Conservation (phyloP, 2,113 vertebrate genomes). For the Capreolus pygargus region DNA sequence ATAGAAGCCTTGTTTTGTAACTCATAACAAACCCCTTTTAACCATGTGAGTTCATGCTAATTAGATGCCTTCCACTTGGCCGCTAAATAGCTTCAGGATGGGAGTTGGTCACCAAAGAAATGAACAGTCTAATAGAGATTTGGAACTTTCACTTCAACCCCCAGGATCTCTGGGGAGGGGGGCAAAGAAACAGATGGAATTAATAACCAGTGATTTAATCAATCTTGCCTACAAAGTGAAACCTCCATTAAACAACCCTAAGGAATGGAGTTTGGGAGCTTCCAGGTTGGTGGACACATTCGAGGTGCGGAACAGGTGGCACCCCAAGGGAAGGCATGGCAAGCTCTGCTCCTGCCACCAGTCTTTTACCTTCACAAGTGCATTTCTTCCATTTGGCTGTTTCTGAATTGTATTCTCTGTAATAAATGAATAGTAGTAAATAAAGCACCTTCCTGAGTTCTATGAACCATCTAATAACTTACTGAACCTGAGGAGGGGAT, state of each 20-base stretch:
- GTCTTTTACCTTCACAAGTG: not conserved
- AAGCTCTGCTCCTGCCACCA: not conserved
- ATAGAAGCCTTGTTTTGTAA: not conserved
- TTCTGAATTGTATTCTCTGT: not conserved
- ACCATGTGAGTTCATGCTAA: not conserved
- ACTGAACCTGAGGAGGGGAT: not conserved
- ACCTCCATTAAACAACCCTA: not conserved
- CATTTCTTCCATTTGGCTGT: not conserved
- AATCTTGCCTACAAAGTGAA: not conserved
- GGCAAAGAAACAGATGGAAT: not conserved
- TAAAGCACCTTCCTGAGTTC: not conserved
- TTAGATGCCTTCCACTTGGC: not conserved
- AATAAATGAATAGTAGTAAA: not conserved
- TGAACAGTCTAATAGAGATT: not conserved
- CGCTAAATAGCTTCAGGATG: not conserved
- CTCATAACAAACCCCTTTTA: not conserved
- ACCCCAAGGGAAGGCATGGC: not conserved
- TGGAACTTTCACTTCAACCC: not conserved
- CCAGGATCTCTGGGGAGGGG: not conserved
- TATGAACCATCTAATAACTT: not conserved
- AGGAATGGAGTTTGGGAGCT: not conserved
- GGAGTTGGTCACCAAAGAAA: not conserved
- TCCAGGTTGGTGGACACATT: not conserved
- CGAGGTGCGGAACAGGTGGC: accelerated
- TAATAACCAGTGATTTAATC: not conserved